phyloP scores from a whole-genome alignment of 1,140 invertebrate species.

The Elysia chlorotica region DNA sequence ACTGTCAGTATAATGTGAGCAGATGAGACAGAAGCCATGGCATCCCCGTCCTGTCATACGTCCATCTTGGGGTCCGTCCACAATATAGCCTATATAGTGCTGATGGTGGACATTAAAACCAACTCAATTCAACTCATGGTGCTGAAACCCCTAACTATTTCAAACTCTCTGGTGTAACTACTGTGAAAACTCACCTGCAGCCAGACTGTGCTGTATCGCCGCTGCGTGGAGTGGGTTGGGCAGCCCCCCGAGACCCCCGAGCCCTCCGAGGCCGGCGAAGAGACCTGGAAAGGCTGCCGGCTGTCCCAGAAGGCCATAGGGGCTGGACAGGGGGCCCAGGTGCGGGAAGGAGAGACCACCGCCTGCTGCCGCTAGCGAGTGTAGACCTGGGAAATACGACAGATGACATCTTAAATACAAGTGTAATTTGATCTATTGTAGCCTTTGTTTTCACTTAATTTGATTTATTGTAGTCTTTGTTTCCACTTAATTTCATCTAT shows the following conservation, averaged over 20 bases:
- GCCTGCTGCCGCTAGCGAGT: constrained; percentile 32
- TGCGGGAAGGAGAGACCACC: constrained; percentile 37
- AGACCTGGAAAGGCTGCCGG: constrained; percentile 40
- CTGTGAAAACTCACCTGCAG: constrained; percentile 23
- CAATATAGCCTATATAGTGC: not conserved
- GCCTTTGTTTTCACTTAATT: no score
- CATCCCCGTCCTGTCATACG: not conserved
- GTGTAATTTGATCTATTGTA: not conserved
- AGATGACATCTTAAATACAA: not conserved
- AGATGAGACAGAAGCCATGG: no score
- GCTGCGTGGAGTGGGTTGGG: constrained; percentile 29
- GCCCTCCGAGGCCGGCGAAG: no score
- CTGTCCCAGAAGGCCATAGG: constrained; percentile 39
- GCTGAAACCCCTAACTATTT: not conserved
- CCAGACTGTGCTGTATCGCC: constrained; percentile 24
- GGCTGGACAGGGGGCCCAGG: constrained; percentile 42
- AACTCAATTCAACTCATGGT: not conserved
- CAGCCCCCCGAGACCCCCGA: constrained; percentile 44
- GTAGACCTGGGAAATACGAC: constrained; percentile 37
- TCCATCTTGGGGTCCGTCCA: not conserved
- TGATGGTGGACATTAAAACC: not conserved
- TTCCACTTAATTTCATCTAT: no score
- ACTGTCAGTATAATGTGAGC: no score
- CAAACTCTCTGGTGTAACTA: not conserved
- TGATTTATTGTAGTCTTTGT: not conserved